Evolutionary conservation across 2,113 vertebrate species (phyloP).

Genomic region (Muntiacus reevesi): DNA sequence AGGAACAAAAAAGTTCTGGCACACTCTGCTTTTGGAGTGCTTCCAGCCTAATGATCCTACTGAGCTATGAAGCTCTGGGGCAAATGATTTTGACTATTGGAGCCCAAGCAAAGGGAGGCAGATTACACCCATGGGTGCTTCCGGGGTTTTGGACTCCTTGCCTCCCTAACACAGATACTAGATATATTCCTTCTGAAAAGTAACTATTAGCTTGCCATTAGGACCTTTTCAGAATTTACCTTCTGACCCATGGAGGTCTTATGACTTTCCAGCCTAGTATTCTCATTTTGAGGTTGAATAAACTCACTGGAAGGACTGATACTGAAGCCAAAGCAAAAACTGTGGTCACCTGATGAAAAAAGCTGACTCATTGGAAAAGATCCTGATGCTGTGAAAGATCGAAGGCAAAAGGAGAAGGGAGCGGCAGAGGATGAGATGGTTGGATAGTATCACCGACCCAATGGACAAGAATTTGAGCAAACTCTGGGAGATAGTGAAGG

Average conservation of each 20-base stretch:
- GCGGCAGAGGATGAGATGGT: neutral
- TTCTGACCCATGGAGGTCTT: neutral
- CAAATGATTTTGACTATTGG: neutral
- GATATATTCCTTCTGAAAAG: neutral
- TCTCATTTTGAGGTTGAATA: neutral
- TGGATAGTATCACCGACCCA: neutral
- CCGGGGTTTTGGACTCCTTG: neutral
- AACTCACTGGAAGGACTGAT: neutral
- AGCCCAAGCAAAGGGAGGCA: neutral
- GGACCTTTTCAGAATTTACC: neutral
- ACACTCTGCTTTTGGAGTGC: neutral
- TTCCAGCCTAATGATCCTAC: neutral
- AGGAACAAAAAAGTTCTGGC: neutral
- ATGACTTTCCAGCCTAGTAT: neutral
- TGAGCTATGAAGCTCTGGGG: neutral
- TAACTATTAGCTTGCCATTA: neutral
- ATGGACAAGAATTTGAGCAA: neutral
- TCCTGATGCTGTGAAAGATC: neutral
- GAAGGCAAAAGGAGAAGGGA: neutral
- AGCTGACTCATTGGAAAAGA: neutral
- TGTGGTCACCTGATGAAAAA: neutral
- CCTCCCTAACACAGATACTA: neutral
- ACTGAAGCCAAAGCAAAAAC: neutral
- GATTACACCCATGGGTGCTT: neutral
- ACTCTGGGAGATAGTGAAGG: neutral